Base-by-base conservation (phyloP, 2,888 invertebrate species). In the Parnassius mnemosyne region DNA sequence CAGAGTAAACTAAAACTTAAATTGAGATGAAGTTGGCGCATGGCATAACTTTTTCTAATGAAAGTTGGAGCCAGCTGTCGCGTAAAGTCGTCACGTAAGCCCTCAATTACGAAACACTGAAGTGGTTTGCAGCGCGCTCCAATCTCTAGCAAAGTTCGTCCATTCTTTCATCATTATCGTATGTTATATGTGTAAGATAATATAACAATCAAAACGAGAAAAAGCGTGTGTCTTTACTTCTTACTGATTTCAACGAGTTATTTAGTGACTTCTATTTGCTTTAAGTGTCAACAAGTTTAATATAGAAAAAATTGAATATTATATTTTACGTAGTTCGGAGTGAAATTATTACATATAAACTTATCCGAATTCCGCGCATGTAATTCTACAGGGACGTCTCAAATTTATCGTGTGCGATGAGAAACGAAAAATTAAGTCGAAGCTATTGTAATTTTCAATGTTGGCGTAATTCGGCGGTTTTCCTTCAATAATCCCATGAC, bases 81-180 rank as follows among this genome's bases (percentile, higher is more conserved):
- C 80, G 76, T 72, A 69, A 77, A 82, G 79, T 84, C 86, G 87
- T 86, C 89, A 89, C 89, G 89, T 89, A 89, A 89, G 87, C 85
- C 87, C 84, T 85, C 90, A 90, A 89, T 90, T 89, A 90, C 89
- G 85, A 86, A 88, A 87, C 84, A 87, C 79, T 83, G 81, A 80
- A 87, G 83, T 80, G 83, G 83, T 83, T 85, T 81, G 83, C 80
- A 79, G 78, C 78, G 76, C 56, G 49, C 49, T 49, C 13, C 49
- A 13, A 49, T 79, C 79, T 77, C 76, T 79, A 84, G 83, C 83
- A 86, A 89, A 89, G 84, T 88, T 88, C 81, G 79, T 79, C 82
- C 81, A 83, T 87, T 86, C 81, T 76, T 82, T 85, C 80, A 77
- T 81, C 79, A 84, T 88, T 85, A 87, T 83, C 80, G 79, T 76